Evolutionary conservation across 2,797 vertebrate species (phyloP).

Genomic region (Acipenser ruthenus): DNA sequence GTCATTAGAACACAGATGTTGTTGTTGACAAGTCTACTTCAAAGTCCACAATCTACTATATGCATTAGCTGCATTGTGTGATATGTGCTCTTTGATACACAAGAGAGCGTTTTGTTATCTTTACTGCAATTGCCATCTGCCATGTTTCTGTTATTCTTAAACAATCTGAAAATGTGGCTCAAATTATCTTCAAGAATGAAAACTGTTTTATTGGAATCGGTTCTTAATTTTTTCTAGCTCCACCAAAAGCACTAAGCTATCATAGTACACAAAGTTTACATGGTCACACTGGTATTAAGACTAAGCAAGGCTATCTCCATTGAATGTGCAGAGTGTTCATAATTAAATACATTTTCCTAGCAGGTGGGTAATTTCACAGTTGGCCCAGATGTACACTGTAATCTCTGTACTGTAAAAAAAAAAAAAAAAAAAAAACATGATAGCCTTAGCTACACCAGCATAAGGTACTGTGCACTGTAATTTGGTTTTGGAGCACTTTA

Average conservation of each 20-base stretch:
- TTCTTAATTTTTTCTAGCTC: slow-evolving; percentile 55
- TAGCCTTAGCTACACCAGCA: too few relatives aligned
- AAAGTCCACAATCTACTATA: slow-evolving; percentile 32
- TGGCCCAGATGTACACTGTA: too few relatives aligned
- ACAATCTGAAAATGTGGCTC: slow-evolving; percentile 58
- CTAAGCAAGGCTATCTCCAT: slow-evolving; percentile 6
- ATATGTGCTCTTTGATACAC: slow-evolving; percentile 15
- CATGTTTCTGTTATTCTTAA: slow-evolving; percentile 51
- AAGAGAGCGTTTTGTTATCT: slow-evolving; percentile 58
- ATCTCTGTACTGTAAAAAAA: too few relatives aligned
- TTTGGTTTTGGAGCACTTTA: too few relatives aligned
- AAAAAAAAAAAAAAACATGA: too few relatives aligned
- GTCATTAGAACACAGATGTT: too few relatives aligned
- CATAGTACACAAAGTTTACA: too few relatives aligned
- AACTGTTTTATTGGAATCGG: slow-evolving; percentile 62
- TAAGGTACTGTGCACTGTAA: too few relatives aligned
- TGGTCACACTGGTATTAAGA: too few relatives aligned
- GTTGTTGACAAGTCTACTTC: too few relatives aligned
- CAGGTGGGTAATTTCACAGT: slow-evolving; percentile 11
- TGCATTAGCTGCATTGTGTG: slow-evolving; percentile 31
- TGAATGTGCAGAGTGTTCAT: slow-evolving; percentile 22
- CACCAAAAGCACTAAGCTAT: background rate
- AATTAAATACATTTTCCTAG: slow-evolving; percentile 20
- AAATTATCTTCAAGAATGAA: slow-evolving; percentile 66
- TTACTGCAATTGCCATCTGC: slow-evolving; percentile 68